These are phyloP conservation scores for Cephus spinipes DNA, from an alignment of 2,888 invertebrate species.

Conservation along the genomic window DNA sequence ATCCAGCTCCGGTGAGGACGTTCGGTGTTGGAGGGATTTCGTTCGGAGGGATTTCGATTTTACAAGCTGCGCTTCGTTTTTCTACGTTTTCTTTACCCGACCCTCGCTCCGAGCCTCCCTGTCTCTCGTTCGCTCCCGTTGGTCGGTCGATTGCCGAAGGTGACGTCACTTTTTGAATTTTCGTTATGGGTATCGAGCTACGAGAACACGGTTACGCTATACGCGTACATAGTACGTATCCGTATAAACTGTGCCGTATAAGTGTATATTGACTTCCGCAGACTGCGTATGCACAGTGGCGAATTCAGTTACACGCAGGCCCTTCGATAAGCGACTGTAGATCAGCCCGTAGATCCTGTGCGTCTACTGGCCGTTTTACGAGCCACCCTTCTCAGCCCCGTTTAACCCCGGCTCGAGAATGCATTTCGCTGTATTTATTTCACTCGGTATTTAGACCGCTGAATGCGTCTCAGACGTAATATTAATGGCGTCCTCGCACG, in stretches of 20 bases:
- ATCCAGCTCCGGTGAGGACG: no score
- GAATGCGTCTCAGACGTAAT: constrained; percentile 4
- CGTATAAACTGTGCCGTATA: neutral
- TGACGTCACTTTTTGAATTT: no score
- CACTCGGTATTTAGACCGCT: neutral
- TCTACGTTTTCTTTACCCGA: no score
- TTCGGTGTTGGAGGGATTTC: no score
- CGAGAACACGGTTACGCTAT: no score
- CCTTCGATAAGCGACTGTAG: neutral
- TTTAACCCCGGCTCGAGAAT: neutral
- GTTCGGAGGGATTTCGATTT: no score
- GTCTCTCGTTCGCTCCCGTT: no score
- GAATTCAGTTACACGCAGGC: neutral
- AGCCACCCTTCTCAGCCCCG: neutral
- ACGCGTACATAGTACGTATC: neutral
- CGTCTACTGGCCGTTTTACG: neutral
- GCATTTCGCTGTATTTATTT: constrained; percentile 3
- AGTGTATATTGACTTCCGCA: no score
- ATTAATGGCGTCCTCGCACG: constrained; percentile 14
- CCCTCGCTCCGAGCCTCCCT: no score
- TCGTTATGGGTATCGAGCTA: no score
- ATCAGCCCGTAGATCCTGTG: neutral
- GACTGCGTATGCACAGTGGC: neutral
- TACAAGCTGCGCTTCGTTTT: no score
- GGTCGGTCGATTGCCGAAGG: no score